A percentile compares a stretch with the other conserved stretches of the same genome.
Evolutionary conservation across 2,888 invertebrate species (phyloP).

Genomic region (Ypsolopha scabrella): DNA sequence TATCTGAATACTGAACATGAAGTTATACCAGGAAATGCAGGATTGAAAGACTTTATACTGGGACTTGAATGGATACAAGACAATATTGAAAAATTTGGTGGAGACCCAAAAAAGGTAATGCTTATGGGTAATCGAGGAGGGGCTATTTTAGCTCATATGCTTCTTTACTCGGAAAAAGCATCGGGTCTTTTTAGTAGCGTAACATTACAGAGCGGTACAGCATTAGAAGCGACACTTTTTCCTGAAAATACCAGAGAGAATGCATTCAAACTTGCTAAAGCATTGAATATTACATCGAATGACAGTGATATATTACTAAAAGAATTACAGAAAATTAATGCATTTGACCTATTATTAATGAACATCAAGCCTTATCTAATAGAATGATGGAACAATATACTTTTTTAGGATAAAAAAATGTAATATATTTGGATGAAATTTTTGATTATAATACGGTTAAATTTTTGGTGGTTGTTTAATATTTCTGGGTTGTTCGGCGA

Average conservation of each 20-base stretch:
- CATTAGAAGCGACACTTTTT: slow-evolving; percentile 42
- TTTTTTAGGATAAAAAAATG: no score
- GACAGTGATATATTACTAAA: slow-evolving; percentile 36
- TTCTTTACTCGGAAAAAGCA: slow-evolving; percentile 48
- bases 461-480: no score
- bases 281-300: slow-evolving; percentile 33
- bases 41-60: slow-evolving; percentile 52
- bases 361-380: slow-evolving; percentile 20
- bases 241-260: slow-evolving; percentile 28
- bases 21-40: slow-evolving; percentile 52
- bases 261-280: slow-evolving; percentile 41
- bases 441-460: no score
- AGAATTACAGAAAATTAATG: slow-evolving; percentile 37
- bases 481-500: no score
- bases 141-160: slow-evolving; percentile 38
- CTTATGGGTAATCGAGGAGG: slow-evolving; percentile 58
- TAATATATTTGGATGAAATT: no score
- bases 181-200: slow-evolving; percentile 45
- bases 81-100: slow-evolving; percentile 54
- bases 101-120: slow-evolving; percentile 44
- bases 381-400: slow-evolving; percentile 7
- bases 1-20: slow-evolving; percentile 56
- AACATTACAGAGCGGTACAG: slow-evolving; percentile 59
- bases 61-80: slow-evolving; percentile 53
- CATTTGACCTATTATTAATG: slow-evolving; percentile 27